Percentiles rank a stretch among this genome's conserved stretches.
phyloP scores from a whole-genome alignment of 2,113 vertebrate genomes.

The Trematocara macrostoma region DNA sequence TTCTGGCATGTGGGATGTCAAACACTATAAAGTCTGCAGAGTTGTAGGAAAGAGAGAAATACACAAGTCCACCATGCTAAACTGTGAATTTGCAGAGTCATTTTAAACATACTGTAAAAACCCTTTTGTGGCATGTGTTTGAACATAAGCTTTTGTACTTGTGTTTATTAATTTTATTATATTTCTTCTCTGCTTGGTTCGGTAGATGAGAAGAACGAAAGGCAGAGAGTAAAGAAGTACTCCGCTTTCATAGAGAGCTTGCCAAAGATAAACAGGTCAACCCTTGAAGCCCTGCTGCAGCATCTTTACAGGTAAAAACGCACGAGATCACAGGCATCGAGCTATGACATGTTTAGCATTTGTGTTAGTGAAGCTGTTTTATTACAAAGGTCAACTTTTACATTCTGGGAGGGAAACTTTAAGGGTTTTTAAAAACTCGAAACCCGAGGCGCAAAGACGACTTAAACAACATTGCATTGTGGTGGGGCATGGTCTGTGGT shows the following conservation, averaged over 20 bases:
- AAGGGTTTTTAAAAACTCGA: background rate
- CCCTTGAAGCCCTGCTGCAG: constrained; percentile 85
- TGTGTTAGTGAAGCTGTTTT: background rate
- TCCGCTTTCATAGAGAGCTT: constrained; percentile 84
- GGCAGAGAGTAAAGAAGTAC: constrained; percentile 83
- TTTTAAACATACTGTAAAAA: background rate
- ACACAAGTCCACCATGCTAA: background rate
- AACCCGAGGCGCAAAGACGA: background rate
- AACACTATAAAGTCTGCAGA: background rate
- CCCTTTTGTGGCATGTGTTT: background rate
- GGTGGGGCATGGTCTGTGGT: no score
- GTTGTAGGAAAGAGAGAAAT: background rate
- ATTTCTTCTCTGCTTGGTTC: background rate
- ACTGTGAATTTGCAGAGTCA: background rate
- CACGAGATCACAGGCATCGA: background rate
- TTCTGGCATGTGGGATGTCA: background rate
- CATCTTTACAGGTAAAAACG: constrained; percentile 88
- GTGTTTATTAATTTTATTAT: background rate
- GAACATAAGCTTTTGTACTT: background rate
- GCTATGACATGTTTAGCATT: background rate
- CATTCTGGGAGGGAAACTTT: background rate
- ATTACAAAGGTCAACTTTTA: background rate
- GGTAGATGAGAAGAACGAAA: constrained; percentile 82
- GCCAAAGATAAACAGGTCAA: constrained; percentile 83
- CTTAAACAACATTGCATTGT: background rate